Base-by-base conservation (phyloP, 2,888 invertebrate genomes). In the Latrodectus hesperus region DNA sequence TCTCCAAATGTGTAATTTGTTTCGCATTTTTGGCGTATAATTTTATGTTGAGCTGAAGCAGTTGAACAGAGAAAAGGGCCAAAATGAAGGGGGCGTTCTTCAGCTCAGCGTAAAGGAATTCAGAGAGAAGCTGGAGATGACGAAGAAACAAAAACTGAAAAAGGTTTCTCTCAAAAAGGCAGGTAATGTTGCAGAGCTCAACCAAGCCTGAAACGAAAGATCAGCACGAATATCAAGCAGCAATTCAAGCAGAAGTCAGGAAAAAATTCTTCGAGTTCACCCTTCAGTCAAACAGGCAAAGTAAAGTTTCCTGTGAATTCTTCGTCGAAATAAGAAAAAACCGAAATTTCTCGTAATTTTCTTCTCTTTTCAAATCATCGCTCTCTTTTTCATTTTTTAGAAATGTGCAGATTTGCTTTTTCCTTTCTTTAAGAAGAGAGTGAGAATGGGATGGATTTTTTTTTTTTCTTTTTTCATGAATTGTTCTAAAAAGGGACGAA, bases 211-310 rank as follows among this genome's bases (percentile, higher is more conserved):
- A 88, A 88, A 88, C 83, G 87, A 82, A 82, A 88, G 87, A 83
- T 88, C 87, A 88, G 87, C 87, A 70, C 78, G 78, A 88, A 88
- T 88, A 82, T 88, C 82, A 88, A 83, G 87, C 49, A 77, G 53
- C 51, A 73, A 88, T 77, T 68, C 82, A 88, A 74, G 87, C 87
- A 81, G 87, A 83, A 88, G 82, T 82, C 78, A 70, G 49, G 16
- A 11, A 60, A 74, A 83, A 88, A 83, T 88, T 88, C 86, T 81
- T 74, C 77, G 81, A 81, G 81, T 86, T 87, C 87, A 81, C 82
- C 82, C 72, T 67, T 87, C 82, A 78, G 78, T 87, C 77, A 82
- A 86, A 76, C 38, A 86, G 80, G 76, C 86, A 86, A 17, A 68
- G 60, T 71, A 74, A 80, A 85, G 38, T 4, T 38, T 38, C 38